Evolutionary conservation across 2,113 vertebrate species (phyloP).

Genomic region (Dasyornis broadbenti): DNA sequence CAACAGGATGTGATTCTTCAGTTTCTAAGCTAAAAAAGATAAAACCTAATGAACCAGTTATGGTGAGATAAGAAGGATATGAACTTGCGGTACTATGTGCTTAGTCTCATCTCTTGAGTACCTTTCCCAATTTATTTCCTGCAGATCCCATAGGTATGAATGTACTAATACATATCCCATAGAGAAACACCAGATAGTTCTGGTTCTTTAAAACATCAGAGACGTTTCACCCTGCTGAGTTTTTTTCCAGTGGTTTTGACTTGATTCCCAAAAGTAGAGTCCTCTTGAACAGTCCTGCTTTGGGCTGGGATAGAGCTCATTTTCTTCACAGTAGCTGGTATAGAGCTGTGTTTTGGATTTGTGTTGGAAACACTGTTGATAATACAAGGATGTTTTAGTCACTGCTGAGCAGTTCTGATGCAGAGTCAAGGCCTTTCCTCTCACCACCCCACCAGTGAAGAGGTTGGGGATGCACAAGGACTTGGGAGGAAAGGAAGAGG

Average conservation of each 20-base stretch:
- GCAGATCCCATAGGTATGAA: neutral
- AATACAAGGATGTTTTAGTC: neutral
- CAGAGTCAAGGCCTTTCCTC: neutral
- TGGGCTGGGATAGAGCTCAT: neutral
- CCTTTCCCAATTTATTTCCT: neutral
- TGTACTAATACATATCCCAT: accelerated
- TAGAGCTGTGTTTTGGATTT: neutral
- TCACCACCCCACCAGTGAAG: neutral
- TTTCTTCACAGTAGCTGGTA: neutral
- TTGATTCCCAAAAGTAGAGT: neutral
- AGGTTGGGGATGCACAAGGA: neutral
- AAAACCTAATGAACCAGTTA: neutral
- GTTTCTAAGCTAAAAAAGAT: neutral
- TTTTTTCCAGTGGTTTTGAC: neutral
- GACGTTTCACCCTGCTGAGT: neutral
- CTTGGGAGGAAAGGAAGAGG: neutral
- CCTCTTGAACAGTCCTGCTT: neutral
- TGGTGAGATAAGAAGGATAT: neutral
- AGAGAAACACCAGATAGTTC: neutral
- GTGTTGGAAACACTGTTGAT: neutral
- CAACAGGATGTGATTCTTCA: neutral
- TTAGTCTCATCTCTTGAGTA: neutral
- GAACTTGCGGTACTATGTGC: neutral
- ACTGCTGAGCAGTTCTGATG: neutral
- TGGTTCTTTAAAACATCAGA: neutral